A percentile compares a stretch with the other conserved stretches of the same genome.
Evolutionary conservation across 2,888 invertebrate genomes (phyloP).

Genomic region (Molorchus minor): DNA sequence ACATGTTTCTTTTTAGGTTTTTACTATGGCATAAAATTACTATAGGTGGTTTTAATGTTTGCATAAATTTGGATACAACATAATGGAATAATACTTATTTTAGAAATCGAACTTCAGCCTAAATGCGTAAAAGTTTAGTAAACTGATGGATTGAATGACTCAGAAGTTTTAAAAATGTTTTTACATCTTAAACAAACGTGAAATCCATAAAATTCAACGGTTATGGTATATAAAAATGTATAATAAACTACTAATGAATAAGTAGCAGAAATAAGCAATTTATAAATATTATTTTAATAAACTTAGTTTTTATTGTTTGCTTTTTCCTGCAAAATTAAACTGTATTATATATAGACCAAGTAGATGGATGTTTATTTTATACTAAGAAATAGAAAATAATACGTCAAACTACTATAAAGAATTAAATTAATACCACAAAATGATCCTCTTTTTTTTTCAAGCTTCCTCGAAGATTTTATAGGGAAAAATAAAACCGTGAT

Average conservation of each 20-base stretch:
- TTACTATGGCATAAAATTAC: too few species aligned
- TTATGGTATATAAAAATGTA: constrained; percentile 18
- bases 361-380: too few species aligned
- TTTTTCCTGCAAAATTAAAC: constrained; percentile 38
- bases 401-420: constrained; percentile 1
- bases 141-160: constrained; percentile 26
- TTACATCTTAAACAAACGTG: background rate
- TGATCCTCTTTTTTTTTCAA: too few species aligned
- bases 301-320: constrained; percentile 23
- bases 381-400: background rate
- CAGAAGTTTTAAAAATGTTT: background rate
- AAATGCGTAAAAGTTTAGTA: constrained; percentile 26
- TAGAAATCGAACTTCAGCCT: constrained; percentile 24
- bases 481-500: too few species aligned
- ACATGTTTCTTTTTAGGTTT: too few species aligned
- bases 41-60: too few species aligned
- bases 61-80: constrained; percentile 24
- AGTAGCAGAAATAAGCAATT: constrained; percentile 45
- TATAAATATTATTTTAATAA: constrained; percentile 4
- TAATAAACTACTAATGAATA: constrained; percentile 26
- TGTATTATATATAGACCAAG: constrained; percentile 3
- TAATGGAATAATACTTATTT: constrained; percentile 15
- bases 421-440: too few species aligned
- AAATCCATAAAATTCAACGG: constrained; percentile 17
- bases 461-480: too few species aligned